Evolutionary conservation across 2,797 vertebrate species (phyloP).

Genomic region (Lagodon rhomboides): DNA sequence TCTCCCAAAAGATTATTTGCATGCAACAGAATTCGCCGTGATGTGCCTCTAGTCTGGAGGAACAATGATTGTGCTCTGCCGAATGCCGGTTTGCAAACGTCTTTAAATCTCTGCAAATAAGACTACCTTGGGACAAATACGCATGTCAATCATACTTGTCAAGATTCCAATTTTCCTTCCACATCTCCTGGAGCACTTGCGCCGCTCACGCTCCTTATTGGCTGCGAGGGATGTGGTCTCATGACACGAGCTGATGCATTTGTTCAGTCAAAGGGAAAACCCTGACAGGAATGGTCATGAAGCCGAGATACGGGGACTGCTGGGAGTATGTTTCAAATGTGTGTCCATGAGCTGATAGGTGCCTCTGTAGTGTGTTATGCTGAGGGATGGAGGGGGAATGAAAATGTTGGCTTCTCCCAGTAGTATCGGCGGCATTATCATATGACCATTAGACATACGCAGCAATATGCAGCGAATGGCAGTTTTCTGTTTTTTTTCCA

Average conservation of each 20-base stretch:
- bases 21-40: constrained; percentile 72
- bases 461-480: constrained; percentile 40
- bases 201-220: constrained; percentile 69
- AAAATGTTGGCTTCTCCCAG: constrained; percentile 62
- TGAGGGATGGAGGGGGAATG: constrained; percentile 46
- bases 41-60: constrained; percentile 73
- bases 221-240: constrained; percentile 77
- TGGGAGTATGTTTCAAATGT: constrained; percentile 78
- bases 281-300: constrained; percentile 79
- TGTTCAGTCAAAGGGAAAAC: constrained; percentile 79
- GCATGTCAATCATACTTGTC: constrained; percentile 85
- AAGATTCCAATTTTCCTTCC: constrained; percentile 83
- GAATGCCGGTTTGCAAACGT: constrained; percentile 75
- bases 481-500: not conserved
- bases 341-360: constrained; percentile 79
- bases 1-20: constrained; percentile 79
- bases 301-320: constrained; percentile 74
- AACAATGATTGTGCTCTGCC: constrained; percentile 79
- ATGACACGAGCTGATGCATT: constrained; percentile 81
- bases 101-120: constrained; percentile 83
- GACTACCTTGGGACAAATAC: constrained; percentile 82
- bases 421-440: constrained; percentile 55
- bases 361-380: constrained; percentile 64
- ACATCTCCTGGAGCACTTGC: constrained; percentile 74
- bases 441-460: constrained; percentile 55